Base-by-base conservation (phyloP, 2,113 vertebrate genomes). In the Brienomyrus longianalis region DNA sequence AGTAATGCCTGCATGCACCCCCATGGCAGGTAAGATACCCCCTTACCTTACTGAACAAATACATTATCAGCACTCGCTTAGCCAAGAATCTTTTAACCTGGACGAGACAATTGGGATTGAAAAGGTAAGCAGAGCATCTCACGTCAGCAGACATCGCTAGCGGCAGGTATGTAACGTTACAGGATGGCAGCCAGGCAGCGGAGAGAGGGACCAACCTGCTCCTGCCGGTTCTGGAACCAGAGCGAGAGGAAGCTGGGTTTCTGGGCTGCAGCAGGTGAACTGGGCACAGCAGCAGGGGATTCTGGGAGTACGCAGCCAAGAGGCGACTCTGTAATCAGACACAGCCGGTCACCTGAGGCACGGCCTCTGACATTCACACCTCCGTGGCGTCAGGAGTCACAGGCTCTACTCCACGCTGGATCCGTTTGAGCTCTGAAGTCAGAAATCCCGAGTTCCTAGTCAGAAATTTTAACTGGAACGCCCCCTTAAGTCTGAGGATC, bases 21-120 rank as follows among this genome's bases (percentile, higher is more conserved):
- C 62, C n/a, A 70, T 31, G 62, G n/a, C 62, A 70, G 27, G 62
- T 70, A 31, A 70, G n/a, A 31, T 70, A 31, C 62, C 62, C 62
- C 62, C 96, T 97, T 97, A 99, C 98, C 98, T 99, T 99, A 94
- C 97, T 98, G 95, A 99, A 98, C 93, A 98, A 97, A 96, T 99
- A 99, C 96, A 98, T 96, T 93, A 99, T 96, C 96, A 99, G 94
- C 52, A 95, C 97, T 89, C 98, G 96, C 95, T 96, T 99, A 91
- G 96, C 96, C 95, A 99, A 93, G 93, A 98, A 99, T 93, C 47
- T 94, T 96, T 98, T 99, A 90, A 98, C 95, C 98, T 99, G 95
- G 92, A 93, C 92, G 92, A 91, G 92, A 93, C 92, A 95, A 89
- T 93, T 89, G 90, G 94, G 86, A 92, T 35, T 86, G 84, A 47